These are phyloP conservation scores for Bombylius major DNA, from an alignment of 2,888 invertebrate genomes.

Conservation along the genomic window DNA sequence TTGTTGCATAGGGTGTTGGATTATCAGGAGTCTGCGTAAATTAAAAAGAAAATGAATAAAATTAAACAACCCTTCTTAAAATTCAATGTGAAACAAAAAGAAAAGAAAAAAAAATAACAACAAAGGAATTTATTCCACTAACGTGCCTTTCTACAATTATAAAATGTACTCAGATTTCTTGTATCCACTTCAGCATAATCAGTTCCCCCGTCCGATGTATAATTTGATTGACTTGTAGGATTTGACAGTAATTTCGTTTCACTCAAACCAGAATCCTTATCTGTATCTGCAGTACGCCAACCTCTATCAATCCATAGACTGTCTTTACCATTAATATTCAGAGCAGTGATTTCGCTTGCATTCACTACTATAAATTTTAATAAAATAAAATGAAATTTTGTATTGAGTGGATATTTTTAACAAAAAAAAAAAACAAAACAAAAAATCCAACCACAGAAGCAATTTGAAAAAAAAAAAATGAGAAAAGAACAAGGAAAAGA, in stretches of 20 bases:
- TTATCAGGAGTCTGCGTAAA: slow-evolving; percentile 42
- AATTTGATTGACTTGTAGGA: slow-evolving; percentile 37
- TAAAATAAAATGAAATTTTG: slow-evolving; percentile 5
- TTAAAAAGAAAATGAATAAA: slow-evolving; percentile 3
- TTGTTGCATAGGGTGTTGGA: slow-evolving; percentile 62
- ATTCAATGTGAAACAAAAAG: neutral
- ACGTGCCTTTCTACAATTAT: slow-evolving; percentile 46
- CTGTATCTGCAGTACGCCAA: slow-evolving; percentile 50
- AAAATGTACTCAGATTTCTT: slow-evolving; percentile 55
- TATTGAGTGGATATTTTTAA: neutral
- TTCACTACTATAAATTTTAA: slow-evolving; percentile 30
- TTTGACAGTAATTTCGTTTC: slow-evolving; percentile 47
- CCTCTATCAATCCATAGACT: slow-evolving; percentile 58
- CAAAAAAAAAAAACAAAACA: neutral
- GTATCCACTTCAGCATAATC: slow-evolving; percentile 58
- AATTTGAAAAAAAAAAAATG: neutral
- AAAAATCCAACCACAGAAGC: neutral
- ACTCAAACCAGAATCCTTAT: slow-evolving; percentile 45
- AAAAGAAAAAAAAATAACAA: neutral
- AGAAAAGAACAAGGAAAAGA: neutral
- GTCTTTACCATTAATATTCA: slow-evolving; percentile 44
- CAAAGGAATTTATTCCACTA: neutral
- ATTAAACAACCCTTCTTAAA: slow-evolving; percentile 1
- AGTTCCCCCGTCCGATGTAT: slow-evolving; percentile 39
- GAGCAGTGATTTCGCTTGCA: slow-evolving; percentile 38